A percentile compares a stretch with the other conserved stretches of the same genome.
Evolutionary conservation across 2,113 vertebrate genomes (phyloP).

Genomic region (Pseudonaja textilis): DNA sequence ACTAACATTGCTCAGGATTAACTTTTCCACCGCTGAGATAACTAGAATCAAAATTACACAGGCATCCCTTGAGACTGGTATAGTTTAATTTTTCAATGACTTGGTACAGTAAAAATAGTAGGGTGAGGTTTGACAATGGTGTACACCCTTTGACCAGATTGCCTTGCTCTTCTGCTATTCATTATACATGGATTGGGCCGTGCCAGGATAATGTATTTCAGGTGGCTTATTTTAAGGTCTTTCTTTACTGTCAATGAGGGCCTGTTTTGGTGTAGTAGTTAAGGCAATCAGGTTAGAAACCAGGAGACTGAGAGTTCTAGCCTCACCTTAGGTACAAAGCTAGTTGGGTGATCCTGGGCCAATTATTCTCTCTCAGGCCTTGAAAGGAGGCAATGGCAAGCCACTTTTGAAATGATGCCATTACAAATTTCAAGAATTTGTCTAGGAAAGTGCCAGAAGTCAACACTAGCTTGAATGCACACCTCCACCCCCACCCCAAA

Average conservation of each 20-base stretch:
- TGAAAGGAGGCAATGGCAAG: not conserved
- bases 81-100: not conserved
- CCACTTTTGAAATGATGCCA: not conserved
- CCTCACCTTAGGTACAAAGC: not conserved
- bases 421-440: not conserved
- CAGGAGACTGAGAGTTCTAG: not conserved
- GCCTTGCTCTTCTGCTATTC: not conserved
- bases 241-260: not conserved
- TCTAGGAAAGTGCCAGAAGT: not conserved
- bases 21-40: not conserved
- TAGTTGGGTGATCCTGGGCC: not conserved
- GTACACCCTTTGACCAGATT: not conserved
- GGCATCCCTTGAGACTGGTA: not conserved
- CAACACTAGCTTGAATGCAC: not conserved
- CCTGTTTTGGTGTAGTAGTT: not conserved
- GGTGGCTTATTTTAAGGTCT: not conserved
- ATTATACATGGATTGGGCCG: not conserved
- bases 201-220: not conserved
- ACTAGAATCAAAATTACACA: not conserved
- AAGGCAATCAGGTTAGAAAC: not conserved
- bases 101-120: not conserved
- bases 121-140: not conserved
- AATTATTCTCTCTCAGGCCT: not conserved
- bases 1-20: not conserved
- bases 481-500: fast-evolving